Conservation (phyloP, 1,140 invertebrate species). For the Eriocheir sinensis region DNA sequence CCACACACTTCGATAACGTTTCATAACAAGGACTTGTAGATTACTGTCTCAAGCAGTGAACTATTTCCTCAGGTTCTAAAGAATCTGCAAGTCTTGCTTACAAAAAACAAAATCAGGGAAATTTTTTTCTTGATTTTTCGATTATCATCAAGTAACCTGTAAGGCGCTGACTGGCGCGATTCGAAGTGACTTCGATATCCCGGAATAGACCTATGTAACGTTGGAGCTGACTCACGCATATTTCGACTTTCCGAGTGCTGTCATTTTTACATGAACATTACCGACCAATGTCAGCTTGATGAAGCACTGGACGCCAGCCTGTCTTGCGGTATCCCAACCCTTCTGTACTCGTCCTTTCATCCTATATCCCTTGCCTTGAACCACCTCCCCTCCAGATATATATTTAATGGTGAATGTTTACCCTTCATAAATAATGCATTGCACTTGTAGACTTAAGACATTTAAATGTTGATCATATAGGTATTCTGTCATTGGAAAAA, state of each 20-base stretch:
- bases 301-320: neutral
- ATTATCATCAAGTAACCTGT: neutral
- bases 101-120: too few species aligned
- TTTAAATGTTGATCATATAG: neutral
- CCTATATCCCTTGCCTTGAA: neutral
- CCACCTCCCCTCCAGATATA: constrained; percentile 18
- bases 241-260: neutral
- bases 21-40: too few species aligned
- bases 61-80: neutral
- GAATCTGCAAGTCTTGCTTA: neutral
- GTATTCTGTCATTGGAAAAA: neutral
- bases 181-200: neutral
- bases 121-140: neutral
- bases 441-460: neutral
- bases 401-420: constrained; percentile 14
- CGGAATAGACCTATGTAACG: neutral
- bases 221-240: neutral
- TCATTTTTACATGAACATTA: neutral
- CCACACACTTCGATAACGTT: neutral
- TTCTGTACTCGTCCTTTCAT: neutral
- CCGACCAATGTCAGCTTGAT: neutral
- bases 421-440: neutral
- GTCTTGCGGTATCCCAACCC: neutral
- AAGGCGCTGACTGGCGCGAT: neutral
- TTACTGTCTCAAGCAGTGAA: neutral